phyloP scores from a whole-genome alignment of 2,888 invertebrate species.

The Hirtodrosophila trivittata region DNA sequence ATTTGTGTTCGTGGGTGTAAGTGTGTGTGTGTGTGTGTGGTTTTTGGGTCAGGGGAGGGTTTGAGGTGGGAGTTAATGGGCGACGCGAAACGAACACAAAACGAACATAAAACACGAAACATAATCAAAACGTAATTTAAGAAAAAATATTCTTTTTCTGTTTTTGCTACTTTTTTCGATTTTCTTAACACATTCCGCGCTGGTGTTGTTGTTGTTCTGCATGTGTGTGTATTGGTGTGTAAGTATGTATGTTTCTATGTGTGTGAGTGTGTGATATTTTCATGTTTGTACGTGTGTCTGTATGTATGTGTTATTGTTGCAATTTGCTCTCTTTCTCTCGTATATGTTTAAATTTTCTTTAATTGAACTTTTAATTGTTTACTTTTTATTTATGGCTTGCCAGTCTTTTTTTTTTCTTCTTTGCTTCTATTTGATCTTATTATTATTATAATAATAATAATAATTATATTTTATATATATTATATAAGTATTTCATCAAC shows the following conservation, averaged over 20 bases:
- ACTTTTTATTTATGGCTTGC: constrained; percentile 2
- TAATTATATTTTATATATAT: background rate
- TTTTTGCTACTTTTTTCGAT: constrained; percentile 6
- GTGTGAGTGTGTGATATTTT: background rate
- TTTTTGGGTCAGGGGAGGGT: constrained; percentile 8
- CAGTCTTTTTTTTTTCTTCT: constrained; percentile 3
- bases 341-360: background rate
- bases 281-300: constrained; percentile 3
- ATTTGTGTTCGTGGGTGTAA: background rate
- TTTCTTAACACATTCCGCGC: constrained; percentile 14
- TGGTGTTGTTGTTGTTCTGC: constrained; percentile 1
- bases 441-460: background rate
- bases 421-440: background rate
- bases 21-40: constrained; percentile 13
- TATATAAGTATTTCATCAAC: constrained; percentile 1
- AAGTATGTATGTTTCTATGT: background rate
- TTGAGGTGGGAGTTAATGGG: constrained; percentile 30
- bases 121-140: constrained; percentile 43
- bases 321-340: background rate
- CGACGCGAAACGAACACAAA: constrained; percentile 58
- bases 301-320: constrained; percentile 4
- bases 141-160: constrained; percentile 17
- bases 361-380: background rate
- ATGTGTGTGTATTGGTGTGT: background rate
- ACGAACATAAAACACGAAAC: constrained; percentile 58